Conservation (phyloP, 2,113 vertebrate species). For the Atractosteus spatula region DNA sequence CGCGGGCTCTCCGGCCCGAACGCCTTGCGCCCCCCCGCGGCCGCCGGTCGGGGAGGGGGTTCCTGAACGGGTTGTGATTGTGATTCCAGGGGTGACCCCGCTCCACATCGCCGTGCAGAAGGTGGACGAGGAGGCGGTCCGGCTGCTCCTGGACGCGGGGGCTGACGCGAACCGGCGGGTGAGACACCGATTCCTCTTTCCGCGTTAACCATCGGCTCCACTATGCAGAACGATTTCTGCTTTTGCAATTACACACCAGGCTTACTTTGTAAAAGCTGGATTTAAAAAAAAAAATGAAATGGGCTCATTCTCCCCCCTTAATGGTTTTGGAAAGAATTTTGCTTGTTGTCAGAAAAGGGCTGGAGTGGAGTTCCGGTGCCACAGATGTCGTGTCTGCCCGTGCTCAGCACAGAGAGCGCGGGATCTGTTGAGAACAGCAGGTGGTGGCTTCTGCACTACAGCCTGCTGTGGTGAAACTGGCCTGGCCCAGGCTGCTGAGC, state of each 20-base stretch:
- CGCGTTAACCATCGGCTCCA: no score
- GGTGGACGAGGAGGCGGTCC: constrained; percentile 58
- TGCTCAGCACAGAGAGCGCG: no score
- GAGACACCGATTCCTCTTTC: constrained; percentile 24
- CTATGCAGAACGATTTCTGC: no score
- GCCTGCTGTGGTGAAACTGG: neutral
- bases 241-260: no score
- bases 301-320: no score
- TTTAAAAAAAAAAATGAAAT: no score
- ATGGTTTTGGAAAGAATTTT: neutral
- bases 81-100: constrained; percentile 56
- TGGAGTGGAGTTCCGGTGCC: neutral
- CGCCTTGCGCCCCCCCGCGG: no score
- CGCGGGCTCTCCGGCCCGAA: neutral
- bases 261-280: no score
- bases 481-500: neutral
- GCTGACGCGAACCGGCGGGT: constrained; percentile 67
- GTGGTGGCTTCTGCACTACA: no score
- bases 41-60: no score
- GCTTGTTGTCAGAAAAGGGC: neutral
- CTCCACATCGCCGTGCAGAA: constrained; percentile 59
- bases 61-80: no score
- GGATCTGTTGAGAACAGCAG: no score
- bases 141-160: constrained; percentile 53
- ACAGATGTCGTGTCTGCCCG: neutral